These are phyloP conservation scores for Eupleurogrammus muticus DNA, from an alignment of 2,797 vertebrate genomes.

Conservation along the genomic window DNA sequence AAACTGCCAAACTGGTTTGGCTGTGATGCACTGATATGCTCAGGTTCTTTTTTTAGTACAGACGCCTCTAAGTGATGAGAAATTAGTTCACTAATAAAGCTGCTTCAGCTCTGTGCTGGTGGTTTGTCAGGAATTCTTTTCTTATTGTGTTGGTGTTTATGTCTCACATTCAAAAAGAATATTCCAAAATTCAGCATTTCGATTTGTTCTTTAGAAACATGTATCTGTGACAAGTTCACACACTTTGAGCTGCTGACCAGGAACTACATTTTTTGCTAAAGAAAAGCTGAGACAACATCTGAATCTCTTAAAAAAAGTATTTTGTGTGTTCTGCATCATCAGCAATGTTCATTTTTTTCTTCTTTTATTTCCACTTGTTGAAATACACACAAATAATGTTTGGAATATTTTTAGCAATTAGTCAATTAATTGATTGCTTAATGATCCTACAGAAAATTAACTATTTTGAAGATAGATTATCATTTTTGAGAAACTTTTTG, in stretches of 20 bases:
- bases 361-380: background rate
- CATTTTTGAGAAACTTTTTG: too few relatives aligned
- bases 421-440: too few relatives aligned
- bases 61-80: slow-evolving; percentile 12
- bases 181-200: background rate
- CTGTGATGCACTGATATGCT: slow-evolving; percentile 29
- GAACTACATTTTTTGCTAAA: too few relatives aligned
- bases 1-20: slow-evolving; percentile 60
- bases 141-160: background rate
- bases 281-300: background rate
- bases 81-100: slow-evolving; percentile 10
- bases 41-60: background rate
- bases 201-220: background rate
- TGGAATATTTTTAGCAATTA: too few relatives aligned
- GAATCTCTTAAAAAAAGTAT: background rate
- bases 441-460: too few relatives aligned
- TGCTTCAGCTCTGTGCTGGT: background rate
- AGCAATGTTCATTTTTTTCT: background rate
- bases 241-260: too few relatives aligned
- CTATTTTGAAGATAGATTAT: too few relatives aligned
- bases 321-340: background rate
- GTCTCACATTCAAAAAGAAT: too few relatives aligned
- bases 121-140: background rate
- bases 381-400: too few relatives aligned
- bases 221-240: background rate